These are phyloP conservation scores for Aquatica leii DNA, from an alignment of 2,888 invertebrate genomes.

Conservation along the genomic window DNA sequence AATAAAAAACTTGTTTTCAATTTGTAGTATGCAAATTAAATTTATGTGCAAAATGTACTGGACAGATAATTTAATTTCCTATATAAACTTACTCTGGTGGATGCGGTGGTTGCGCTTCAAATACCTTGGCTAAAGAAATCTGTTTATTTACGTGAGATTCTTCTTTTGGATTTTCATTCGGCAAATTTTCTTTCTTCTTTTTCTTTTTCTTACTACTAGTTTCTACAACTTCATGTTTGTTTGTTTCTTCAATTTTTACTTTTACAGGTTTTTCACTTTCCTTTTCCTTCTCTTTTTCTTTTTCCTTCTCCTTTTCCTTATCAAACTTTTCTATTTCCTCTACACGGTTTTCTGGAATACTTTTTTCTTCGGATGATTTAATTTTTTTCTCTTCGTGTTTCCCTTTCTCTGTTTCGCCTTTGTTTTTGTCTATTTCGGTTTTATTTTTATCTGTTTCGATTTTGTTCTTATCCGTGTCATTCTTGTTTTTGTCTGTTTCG, in stretches of 20 bases:
- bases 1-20: too few relatives aligned
- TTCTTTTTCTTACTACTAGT: neutral
- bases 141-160: neutral
- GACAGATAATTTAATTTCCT: too few relatives aligned
- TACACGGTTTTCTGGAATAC: neutral
- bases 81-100: constrained; percentile 60
- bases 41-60: too few relatives aligned
- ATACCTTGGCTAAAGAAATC: constrained; percentile 13
- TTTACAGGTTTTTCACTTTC: neutral
- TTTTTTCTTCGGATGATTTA: neutral
- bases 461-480: neutral
- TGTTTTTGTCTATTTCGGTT: neutral
- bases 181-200: too few relatives aligned
- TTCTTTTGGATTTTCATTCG: too few relatives aligned
- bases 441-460: neutral
- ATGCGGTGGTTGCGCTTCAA: constrained; percentile 58
- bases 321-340: neutral
- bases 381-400: neutral
- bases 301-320: neutral
- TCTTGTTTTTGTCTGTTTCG: neutral
- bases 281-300: neutral
- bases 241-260: neutral
- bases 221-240: neutral
- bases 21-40: too few relatives aligned
- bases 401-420: neutral